These are phyloP conservation scores for Mormyrops attenuatus DNA, from an alignment of 2,797 vertebrate genomes.

Conservation along the genomic window DNA sequence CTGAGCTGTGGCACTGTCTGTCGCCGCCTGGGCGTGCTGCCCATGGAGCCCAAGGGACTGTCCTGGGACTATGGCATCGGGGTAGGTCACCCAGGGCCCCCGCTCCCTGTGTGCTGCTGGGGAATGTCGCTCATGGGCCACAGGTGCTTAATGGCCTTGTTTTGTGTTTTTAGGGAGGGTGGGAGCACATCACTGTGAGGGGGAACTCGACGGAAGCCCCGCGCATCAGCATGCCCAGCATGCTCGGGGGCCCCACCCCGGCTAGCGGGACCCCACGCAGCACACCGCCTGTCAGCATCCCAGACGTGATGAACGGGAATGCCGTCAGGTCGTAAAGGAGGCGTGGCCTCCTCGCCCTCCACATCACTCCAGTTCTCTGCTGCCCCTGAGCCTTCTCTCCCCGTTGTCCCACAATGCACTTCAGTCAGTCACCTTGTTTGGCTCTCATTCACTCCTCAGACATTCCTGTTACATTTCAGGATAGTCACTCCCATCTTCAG, in stretches of 20 bases:
- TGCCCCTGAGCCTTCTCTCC: neutral
- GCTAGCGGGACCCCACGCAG: neutral
- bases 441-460: neutral
- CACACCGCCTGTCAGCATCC: conserved; percentile 41
- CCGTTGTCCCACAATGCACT: neutral
- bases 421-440: neutral
- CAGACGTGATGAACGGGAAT: conserved; percentile 50
- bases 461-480: conserved; percentile 4
- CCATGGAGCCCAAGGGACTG: conserved; percentile 76
- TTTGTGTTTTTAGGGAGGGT: conserved; percentile 76
- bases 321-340: conserved; percentile 46
- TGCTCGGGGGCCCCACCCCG: conserved; percentile 33
- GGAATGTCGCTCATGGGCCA: neutral
- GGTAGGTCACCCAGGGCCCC: conserved; percentile 54
- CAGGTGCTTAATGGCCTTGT: neutral
- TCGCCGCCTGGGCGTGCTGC: conserved; percentile 78
- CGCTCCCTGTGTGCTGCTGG: neutral
- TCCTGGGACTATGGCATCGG: conserved; percentile 97
- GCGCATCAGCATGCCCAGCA: conserved; percentile 36
- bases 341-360: neutral
- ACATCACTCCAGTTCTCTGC: neutral
- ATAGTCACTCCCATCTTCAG: neutral
- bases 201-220: conserved; percentile 71
- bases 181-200: conserved; percentile 87
- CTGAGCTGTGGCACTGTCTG: conserved; percentile 93